Conservation (phyloP, 2,797 vertebrate species). For the Sternotherus odoratus region DNA sequence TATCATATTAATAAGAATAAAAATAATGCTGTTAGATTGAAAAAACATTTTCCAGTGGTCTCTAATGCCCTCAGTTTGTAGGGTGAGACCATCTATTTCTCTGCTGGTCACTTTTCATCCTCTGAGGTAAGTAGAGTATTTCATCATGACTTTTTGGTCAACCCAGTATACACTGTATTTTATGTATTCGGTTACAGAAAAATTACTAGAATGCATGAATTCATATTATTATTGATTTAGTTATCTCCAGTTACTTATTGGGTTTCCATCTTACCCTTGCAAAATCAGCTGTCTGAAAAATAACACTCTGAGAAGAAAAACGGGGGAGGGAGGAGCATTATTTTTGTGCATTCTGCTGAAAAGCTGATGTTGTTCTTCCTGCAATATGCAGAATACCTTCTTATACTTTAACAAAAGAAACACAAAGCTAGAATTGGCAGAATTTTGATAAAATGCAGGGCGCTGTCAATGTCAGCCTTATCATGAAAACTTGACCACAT, state of each 20-base stretch:
- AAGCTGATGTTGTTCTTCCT: not conserved
- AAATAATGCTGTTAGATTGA: not conserved
- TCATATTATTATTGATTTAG: not conserved
- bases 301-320: not conserved
- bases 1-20: not conserved
- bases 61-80: not conserved
- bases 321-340: not conserved
- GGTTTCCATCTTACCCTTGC: not conserved
- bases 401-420: not conserved
- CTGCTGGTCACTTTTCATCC: accelerated
- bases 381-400: not conserved
- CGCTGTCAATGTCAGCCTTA: not conserved
- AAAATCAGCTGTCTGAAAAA: not conserved
- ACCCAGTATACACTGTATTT: not conserved
- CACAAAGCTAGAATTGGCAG: not conserved
- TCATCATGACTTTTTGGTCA: not conserved
- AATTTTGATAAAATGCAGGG: not conserved
- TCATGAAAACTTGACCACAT: not conserved
- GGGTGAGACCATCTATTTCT: not conserved
- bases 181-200: not conserved
- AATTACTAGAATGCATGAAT: not conserved
- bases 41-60: not conserved
- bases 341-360: not conserved
- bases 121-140: accelerated
- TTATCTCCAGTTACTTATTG: accelerated